Conservation (phyloP, 2,797 vertebrate species). For the Pseudocheirus occidentalis region DNA sequence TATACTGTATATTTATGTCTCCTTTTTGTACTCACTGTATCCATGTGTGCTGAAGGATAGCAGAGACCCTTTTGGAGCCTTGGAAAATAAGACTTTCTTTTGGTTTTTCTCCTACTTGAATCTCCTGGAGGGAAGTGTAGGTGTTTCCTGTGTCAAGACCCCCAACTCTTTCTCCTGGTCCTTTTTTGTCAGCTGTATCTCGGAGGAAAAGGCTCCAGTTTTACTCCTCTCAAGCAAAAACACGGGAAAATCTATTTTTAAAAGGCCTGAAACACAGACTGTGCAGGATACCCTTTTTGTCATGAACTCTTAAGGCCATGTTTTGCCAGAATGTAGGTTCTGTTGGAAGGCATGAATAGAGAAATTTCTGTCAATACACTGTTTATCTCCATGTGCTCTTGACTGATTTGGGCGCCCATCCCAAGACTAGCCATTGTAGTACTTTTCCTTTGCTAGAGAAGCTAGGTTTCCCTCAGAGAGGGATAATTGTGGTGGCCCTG, state of each 20-base stretch:
- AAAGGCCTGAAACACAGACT: neutral
- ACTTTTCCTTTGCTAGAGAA: neutral
- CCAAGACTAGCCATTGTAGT: neutral
- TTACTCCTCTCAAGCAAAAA: neutral
- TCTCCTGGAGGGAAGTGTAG: neutral
- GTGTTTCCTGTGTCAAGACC: neutral
- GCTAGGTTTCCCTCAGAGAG: neutral
- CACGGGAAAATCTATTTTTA: neutral
- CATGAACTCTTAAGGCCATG: neutral
- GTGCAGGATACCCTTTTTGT: neutral
- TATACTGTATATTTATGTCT: conserved; percentile 77
- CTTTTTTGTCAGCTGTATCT: neutral
- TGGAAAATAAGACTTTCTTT: neutral
- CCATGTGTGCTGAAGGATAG: conserved; percentile 18
- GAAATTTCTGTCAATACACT: neutral
- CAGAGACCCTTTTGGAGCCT: neutral
- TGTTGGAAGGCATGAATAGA: neutral
- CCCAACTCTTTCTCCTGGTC: neutral
- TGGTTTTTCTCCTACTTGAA: neutral
- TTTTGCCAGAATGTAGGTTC: neutral
- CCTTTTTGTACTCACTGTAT: conserved; percentile 14
- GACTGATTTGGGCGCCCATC: neutral
- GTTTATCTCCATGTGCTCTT: neutral
- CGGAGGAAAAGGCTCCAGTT: neutral
- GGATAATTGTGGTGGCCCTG: neutral